A percentile compares a stretch with the other conserved stretches of the same genome.
phyloP scores from a whole-genome alignment of 2,797 vertebrate genomes.

The Mormyrops attenuatus region DNA sequence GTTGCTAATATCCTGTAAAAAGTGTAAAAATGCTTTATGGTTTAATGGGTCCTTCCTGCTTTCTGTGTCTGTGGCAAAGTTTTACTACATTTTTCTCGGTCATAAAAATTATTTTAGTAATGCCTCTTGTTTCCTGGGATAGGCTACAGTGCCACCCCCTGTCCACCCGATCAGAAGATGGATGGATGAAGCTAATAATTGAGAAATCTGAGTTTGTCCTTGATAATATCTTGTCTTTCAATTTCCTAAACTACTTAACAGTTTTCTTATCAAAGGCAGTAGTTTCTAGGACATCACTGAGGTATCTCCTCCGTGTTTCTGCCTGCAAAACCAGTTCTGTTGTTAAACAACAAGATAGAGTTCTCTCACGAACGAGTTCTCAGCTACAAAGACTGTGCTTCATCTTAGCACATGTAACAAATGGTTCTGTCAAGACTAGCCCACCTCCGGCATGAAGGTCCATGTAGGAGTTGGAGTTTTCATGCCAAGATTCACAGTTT shows the following conservation, averaged over 20 bases:
- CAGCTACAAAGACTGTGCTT: background rate
- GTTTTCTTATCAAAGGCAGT: background rate
- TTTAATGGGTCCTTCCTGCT: background rate
- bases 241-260: background rate
- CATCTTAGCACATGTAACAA: background rate
- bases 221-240: background rate
- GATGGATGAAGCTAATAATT: background rate
- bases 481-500: background rate
- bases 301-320: background rate
- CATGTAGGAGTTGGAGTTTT: background rate
- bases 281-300: background rate
- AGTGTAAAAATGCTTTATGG: conserved; percentile 8
- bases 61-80: background rate
- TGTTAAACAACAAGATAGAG: background rate
- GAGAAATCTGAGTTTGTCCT: background rate
- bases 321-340: conserved; percentile 2
- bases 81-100: background rate
- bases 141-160: background rate
- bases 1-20: conserved; percentile 14
- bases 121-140: background rate
- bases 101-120: background rate
- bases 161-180: background rate
- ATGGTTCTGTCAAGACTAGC: background rate
- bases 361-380: background rate
- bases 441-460: background rate